These are phyloP conservation scores for Helleia helle DNA, from an alignment of 2,888 invertebrate genomes.

Conservation along the genomic window DNA sequence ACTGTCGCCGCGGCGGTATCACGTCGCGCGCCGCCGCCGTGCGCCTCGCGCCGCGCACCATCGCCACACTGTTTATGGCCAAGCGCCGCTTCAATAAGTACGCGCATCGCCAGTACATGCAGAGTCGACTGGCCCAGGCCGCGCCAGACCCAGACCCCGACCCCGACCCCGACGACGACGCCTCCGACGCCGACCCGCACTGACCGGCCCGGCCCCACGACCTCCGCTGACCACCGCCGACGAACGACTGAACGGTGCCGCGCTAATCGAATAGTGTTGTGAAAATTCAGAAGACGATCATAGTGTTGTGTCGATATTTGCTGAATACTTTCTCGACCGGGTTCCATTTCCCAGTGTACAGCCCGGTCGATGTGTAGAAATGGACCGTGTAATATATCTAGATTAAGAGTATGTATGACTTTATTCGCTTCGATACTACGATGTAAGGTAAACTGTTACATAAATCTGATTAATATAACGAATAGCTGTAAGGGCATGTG, in stretches of 20 bases:
- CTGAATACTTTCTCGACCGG: not conserved
- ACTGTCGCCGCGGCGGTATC: constrained; percentile 66
- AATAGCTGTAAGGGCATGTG: constrained; percentile 45
- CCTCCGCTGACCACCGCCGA: no score
- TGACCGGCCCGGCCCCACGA: no score
- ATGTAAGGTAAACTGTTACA: constrained; percentile 64
- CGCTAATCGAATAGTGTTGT: not conserved
- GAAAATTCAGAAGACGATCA: not conserved
- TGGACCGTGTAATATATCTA: constrained; percentile 40
- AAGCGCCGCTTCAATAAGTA: constrained; percentile 71
- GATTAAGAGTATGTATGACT: constrained; percentile 47
- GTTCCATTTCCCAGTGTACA: not conserved
- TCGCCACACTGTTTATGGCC: constrained; percentile 70
- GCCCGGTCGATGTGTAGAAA: not conserved
- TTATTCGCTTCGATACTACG: constrained; percentile 60
- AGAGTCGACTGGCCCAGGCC: constrained; percentile 28
- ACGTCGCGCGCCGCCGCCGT: constrained; percentile 66
- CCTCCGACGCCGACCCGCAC: constrained; percentile 19
- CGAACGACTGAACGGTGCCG: not conserved
- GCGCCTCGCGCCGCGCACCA: constrained; percentile 62
- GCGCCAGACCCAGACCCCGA: not conserved
- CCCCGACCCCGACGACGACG: constrained; percentile 15
- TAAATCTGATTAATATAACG: constrained; percentile 67
- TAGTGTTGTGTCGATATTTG: not conserved
- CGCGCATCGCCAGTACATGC: constrained; percentile 65